phyloP scores from a whole-genome alignment of 1,140 invertebrate species.

The Archegozetes longisetosus region DNA sequence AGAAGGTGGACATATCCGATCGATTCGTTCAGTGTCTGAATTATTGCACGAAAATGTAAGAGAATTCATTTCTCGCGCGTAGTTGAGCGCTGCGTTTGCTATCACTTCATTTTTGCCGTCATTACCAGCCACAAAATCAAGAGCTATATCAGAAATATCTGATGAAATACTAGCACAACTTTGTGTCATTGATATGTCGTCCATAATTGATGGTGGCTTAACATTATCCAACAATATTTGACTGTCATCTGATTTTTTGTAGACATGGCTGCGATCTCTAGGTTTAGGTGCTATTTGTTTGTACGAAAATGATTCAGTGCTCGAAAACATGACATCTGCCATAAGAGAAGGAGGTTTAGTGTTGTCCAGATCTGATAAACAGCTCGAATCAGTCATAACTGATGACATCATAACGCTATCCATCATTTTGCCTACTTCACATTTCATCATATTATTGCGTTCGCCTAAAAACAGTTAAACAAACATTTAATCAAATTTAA shows the following conservation, averaged over 20 bases:
- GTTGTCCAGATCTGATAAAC: background rate
- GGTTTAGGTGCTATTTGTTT: background rate
- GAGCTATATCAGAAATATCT: constrained; percentile 22
- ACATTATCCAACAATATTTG: constrained; percentile 41
- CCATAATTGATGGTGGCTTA: constrained; percentile 52
- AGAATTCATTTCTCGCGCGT: constrained; percentile 3
- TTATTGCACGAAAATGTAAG: background rate
- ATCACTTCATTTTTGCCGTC: background rate
- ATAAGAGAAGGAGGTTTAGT: background rate
- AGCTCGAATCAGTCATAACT: background rate
- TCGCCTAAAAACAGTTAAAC: background rate
- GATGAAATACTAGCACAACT: constrained; percentile 18
- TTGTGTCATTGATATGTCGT: constrained; percentile 29
- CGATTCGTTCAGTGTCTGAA: too few species aligned
- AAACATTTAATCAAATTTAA: background rate
- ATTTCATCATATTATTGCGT: too few species aligned
- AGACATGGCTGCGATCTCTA: background rate
- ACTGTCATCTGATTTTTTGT: background rate
- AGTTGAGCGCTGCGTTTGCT: constrained; percentile 2
- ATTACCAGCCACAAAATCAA: background rate
- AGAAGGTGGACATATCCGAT: background rate
- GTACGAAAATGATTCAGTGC: background rate
- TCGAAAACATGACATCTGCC: background rate
- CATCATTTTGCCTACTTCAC: background rate
- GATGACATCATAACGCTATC: background rate